A percentile compares a stretch with the other conserved stretches of the same genome.
Conservation (phyloP, 2,797 vertebrate genomes). For the Vipera latastei region DNA sequence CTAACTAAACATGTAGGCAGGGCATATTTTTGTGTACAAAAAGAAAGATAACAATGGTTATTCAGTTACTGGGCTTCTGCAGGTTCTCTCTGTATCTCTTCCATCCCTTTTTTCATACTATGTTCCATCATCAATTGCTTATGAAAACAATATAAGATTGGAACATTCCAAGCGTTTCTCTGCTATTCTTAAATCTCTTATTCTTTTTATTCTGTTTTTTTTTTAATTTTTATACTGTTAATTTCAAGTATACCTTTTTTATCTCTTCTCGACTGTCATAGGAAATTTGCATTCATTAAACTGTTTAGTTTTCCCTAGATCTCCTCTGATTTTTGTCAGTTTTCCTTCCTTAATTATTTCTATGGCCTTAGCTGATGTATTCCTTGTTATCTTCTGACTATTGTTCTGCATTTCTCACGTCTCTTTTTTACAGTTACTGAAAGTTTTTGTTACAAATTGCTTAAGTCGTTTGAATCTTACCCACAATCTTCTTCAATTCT, state of each 20-base stretch:
- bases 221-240: not conserved
- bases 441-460: not conserved
- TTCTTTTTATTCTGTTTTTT: not conserved
- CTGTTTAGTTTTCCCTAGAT: not conserved
- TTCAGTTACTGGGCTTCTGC: not conserved
- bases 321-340: not conserved
- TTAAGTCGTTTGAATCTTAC: not conserved
- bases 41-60: not conserved
- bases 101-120: not conserved
- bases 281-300: not conserved
- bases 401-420: not conserved
- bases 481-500: not conserved
- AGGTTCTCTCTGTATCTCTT: not conserved
- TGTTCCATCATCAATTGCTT: not conserved
- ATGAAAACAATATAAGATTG: not conserved
- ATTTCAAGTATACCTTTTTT: not conserved
- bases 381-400: not conserved
- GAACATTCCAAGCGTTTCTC: not conserved
- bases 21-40: not conserved
- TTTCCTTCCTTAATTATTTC: not conserved
- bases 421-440: not conserved
- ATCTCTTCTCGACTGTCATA: not conserved
- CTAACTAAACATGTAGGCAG: not conserved
- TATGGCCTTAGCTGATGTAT: not conserved
- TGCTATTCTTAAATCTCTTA: not conserved